Evolutionary conservation across 2,113 vertebrate species (phyloP).

Genomic region (Bucco capensis): DNA sequence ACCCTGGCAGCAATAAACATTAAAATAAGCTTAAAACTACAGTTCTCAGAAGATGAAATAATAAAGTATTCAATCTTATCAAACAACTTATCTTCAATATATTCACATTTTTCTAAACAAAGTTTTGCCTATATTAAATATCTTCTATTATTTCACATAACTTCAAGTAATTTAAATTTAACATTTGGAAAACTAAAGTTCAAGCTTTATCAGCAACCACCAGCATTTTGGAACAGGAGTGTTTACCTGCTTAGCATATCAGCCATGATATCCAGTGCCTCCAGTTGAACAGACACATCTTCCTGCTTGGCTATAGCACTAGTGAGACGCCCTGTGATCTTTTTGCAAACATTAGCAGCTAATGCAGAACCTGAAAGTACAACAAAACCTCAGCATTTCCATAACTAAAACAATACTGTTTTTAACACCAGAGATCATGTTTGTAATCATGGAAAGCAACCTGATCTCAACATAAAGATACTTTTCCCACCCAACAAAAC

Average conservation of each 20-base stretch:
- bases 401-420: not conserved
- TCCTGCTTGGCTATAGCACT: conserved; percentile 99
- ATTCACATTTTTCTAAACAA: not conserved
- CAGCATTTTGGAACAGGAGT: not conserved
- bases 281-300: conserved; percentile 96
- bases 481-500: not conserved
- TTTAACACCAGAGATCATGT: not conserved
- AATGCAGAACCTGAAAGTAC: conserved; percentile 86
- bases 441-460: not conserved
- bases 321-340: conserved; percentile 96
- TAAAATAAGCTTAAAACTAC: not conserved
- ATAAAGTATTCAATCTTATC: not conserved
- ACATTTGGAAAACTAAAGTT: not conserved
- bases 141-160: not conserved
- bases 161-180: not conserved
- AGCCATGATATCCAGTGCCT: conserved; percentile 98
- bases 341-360: conserved; percentile 98
- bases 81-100: not conserved
- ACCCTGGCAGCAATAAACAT: not conserved
- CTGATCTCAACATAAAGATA: not conserved
- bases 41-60: not conserved
- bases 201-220: not conserved
- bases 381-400: conserved; percentile 4
- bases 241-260: conserved; percentile 97
- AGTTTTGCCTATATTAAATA: not conserved